These are phyloP conservation scores for Pristionchus exspectatus DNA, from an alignment of 2,888 invertebrate genomes.

Conservation along the genomic window DNA sequence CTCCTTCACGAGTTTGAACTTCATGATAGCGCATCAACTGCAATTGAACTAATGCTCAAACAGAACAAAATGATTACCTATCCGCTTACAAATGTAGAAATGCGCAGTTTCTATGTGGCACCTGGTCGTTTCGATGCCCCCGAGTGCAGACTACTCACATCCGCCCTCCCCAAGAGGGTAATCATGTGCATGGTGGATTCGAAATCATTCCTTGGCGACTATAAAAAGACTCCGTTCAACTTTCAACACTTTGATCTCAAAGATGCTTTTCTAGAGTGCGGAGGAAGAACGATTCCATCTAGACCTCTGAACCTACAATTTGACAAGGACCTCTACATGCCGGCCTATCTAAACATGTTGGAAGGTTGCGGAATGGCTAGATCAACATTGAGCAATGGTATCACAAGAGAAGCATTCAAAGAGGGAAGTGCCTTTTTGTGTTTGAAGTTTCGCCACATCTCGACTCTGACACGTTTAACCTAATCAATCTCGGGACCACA, in stretches of 20 bases:
- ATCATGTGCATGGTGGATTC: too few species aligned
- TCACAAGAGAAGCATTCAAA: neutral
- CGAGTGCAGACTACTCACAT: neutral
- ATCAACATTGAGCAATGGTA: neutral
- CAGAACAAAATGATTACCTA: neutral
- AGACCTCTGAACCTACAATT: neutral
- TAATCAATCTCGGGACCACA: constrained; percentile 6
- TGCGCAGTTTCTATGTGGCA: too few species aligned
- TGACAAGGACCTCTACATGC: neutral
- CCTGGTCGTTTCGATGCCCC: constrained; percentile 14
- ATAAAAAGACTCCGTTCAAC: neutral
- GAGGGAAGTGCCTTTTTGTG: neutral
- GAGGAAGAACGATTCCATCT: neutral
- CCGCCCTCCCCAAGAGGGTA: too few species aligned
- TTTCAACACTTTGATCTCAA: constrained; percentile 10
- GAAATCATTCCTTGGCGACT: too few species aligned
- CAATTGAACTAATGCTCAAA: neutral
- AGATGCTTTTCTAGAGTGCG: neutral
- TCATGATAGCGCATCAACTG: neutral
- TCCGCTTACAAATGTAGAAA: too few species aligned
- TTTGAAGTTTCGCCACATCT: neutral
- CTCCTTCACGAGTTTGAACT: neutral
- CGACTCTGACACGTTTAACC: neutral
- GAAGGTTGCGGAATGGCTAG: neutral
- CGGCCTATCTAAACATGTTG: neutral